These are phyloP conservation scores for Colinus virginianus DNA, from an alignment of 2,113 vertebrate species.

Conservation along the genomic window DNA sequence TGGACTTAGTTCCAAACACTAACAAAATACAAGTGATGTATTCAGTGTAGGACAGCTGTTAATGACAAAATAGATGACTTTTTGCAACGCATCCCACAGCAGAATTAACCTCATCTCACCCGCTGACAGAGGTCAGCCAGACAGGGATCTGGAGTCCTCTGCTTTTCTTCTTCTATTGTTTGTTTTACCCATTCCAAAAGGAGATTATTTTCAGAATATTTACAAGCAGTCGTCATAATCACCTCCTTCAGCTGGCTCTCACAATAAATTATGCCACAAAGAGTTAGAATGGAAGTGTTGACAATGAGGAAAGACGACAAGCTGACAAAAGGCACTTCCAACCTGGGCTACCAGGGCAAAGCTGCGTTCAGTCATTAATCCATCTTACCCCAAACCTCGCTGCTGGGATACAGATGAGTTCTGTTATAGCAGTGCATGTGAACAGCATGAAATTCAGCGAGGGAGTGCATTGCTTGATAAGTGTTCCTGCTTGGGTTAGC, in stretches of 20 bases:
- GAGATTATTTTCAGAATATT: constrained; percentile 24
- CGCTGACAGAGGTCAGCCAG: not conserved
- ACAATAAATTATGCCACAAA: not conserved
- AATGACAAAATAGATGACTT: not conserved
- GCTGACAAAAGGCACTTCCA: not conserved
- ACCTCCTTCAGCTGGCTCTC: not conserved
- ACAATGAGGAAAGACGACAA: not conserved
- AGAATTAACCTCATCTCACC: constrained; percentile 9
- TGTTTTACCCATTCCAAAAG: not conserved
- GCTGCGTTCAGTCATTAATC: not conserved
- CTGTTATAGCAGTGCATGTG: not conserved
- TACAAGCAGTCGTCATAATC: constrained; percentile 1
- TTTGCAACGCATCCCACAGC: not conserved
- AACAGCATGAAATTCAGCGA: not conserved
- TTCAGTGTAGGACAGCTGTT: not conserved
- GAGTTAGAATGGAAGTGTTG: not conserved
- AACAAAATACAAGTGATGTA: not conserved
- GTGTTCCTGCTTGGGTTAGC: not conserved
- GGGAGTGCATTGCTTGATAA: not conserved
- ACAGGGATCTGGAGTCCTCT: not conserved
- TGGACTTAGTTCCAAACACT: not conserved
- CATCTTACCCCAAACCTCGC: not conserved
- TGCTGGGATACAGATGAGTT: not conserved
- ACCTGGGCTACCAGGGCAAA: not conserved
- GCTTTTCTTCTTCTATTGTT: not conserved